A percentile compares a stretch with the other conserved stretches of the same genome.
Conservation (phyloP, 1,140 invertebrate species). For the Macrocentrus cingulum region DNA sequence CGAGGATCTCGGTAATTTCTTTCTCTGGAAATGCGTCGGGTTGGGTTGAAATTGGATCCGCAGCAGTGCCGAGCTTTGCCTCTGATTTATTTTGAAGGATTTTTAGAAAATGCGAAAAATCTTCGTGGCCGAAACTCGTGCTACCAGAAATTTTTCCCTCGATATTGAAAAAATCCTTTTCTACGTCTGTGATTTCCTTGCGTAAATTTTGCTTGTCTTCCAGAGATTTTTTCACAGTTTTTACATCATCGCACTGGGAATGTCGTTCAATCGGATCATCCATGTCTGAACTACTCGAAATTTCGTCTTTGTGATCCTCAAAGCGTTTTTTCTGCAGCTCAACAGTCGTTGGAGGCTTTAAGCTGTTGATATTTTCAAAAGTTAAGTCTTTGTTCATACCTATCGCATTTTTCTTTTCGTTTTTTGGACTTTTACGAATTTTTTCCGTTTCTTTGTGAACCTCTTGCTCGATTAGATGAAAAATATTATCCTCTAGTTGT, state of each 20-base stretch:
- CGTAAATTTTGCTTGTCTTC: conserved; percentile 48
- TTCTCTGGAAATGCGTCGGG: conserved; percentile 46
- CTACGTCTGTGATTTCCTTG: conserved; percentile 57
- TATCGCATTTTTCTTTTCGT: conserved; percentile 35
- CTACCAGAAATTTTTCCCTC: conserved; percentile 48
- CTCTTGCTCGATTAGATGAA: conserved; percentile 50
- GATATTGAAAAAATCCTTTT: conserved; percentile 52
- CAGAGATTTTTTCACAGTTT: conserved; percentile 32
- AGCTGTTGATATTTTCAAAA: conserved; percentile 38
- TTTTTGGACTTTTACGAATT: conserved; percentile 42
- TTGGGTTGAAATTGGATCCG: conserved; percentile 18
- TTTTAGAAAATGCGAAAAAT: conserved; percentile 54
- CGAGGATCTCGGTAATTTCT: conserved; percentile 45
- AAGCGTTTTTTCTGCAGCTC: conserved; percentile 47
- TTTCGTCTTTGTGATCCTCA: conserved; percentile 49
- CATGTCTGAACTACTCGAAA: conserved; percentile 51
- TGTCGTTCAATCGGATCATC: conserved; percentile 56
- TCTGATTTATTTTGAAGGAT: conserved; percentile 47
- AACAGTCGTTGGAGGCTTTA: conserved; percentile 36
- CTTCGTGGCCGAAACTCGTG: conserved; percentile 54
- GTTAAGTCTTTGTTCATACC: conserved; percentile 40
- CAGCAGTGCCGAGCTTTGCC: conserved; percentile 27
- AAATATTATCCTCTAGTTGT: conserved; percentile 51
- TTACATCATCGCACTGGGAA: conserved; percentile 46
- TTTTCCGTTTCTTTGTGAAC: conserved; percentile 50